phyloP scores from a whole-genome alignment of 2,797 vertebrate genomes.

The Acipenser transmontanus region DNA sequence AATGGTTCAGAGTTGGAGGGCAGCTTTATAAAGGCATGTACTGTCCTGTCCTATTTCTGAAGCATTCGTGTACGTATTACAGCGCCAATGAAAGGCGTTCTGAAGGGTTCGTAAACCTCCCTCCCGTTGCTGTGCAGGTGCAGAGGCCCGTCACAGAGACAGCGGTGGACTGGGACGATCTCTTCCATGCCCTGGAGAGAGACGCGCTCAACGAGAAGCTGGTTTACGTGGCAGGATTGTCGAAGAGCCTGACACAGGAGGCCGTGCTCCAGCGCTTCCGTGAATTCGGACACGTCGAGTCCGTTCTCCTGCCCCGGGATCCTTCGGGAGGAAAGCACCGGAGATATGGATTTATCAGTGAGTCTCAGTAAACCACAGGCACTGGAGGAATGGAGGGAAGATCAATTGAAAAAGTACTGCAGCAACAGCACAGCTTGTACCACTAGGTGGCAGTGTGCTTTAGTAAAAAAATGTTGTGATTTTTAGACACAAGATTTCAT shows the following conservation, averaged over 20 bases:
- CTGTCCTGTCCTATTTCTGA: not conserved
- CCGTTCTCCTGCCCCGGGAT: slow-evolving; percentile 51
- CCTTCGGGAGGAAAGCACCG: slow-evolving; percentile 40
- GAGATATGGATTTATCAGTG: slow-evolving; percentile 67
- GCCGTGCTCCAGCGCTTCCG: slow-evolving; percentile 51
- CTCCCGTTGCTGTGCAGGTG: slow-evolving; percentile 48
- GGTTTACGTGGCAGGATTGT: slow-evolving; percentile 58
- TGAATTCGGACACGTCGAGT: slow-evolving; percentile 52
- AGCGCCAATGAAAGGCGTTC: not conserved
- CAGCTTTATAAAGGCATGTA: slow-evolving; percentile 60
- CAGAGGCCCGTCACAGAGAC: slow-evolving; percentile 64
- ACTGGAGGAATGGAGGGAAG: not conserved
- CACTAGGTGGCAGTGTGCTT: not conserved
- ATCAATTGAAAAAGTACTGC: not conserved
- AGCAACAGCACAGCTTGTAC: not conserved
- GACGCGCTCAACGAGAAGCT: slow-evolving; percentile 55
- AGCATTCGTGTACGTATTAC: not conserved
- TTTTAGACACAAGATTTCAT: not conserved
- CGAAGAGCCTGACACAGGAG: slow-evolving; percentile 43
- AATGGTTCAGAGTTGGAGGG: slow-evolving; percentile 55
- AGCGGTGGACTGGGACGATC: slow-evolving; percentile 59
- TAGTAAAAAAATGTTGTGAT: not conserved
- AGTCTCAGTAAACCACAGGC: slow-evolving; percentile 36
- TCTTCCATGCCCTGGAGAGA: slow-evolving; percentile 53
- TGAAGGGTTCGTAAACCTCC: not conserved